Evolutionary conservation across 2,797 vertebrate species (phyloP), one percentile per base, ranked within the genome.

Genomic region (Thunnus albacares): DNA sequence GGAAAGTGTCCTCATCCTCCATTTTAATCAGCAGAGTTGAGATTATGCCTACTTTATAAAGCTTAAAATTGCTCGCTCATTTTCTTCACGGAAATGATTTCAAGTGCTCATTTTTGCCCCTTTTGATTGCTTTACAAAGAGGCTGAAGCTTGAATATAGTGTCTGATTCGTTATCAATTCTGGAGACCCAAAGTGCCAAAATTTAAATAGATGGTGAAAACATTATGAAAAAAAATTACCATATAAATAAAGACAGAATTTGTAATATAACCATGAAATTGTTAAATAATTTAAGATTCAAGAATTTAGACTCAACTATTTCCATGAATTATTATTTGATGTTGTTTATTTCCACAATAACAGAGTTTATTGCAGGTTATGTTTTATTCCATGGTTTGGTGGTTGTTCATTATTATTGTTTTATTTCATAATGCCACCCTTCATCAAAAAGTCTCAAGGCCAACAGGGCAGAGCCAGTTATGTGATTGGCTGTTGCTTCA

Each of bases 21-120:
- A 11, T 79, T 81, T 83, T 33, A 79, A 77, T 83, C 56, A 80
- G 28, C 70, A 84, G 71, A 82, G 47, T 18, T 70, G 24, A 87
- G 57, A 71, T 79, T 57, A 69, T 65, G 41, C 64, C 24, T 76
- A 47, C 24, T 80, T 73, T 62, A 67, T 63, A 49, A 80, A 69
- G 38, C 33, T 79, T 71, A 28, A 71, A 83, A 43, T 41, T 33
- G 17, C 35, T 78, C 22, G 18, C 33, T 62, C 8, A 30, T 65
- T 75, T 35, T 71, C 20, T 75, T 75, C 22, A 65, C 38, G 10
- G 41, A 61, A 83, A 84, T 66, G 3, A 80, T 73, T 83, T 77
- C 49, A 84, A 75, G 24, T 79, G 65, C 56, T 75, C 55, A 60
- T 59, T 70, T 81, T 70, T 59, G 15, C 41, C 56, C 53, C 13